Base-by-base conservation (phyloP, 2,888 invertebrate genomes). In the Apamea crenata region DNA sequence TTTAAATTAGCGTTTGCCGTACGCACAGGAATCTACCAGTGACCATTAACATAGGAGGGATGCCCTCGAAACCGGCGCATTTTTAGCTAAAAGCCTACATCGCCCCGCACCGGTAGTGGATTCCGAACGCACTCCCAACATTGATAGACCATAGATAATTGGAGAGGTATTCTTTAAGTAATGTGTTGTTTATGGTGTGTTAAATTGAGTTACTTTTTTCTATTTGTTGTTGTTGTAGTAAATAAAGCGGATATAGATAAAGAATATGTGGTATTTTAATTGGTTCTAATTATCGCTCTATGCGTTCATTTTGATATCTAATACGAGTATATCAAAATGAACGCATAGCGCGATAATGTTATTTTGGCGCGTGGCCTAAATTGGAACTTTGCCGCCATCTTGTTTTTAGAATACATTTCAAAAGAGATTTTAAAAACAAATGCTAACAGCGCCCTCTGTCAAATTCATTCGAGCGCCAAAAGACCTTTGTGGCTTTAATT, bases 41-140 rank as follows among this genome's bases (percentile, higher is more conserved):
- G 90, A 88, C 93, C 94, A 95, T 95, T 95, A 96, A 95, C 95
- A 95, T 95, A 93, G 91, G 92, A 92, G 91, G 93, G 94, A 94
- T 95, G 91, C 93, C 88, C 85, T 90, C 86, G 87, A 85, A 85
- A 85, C 86, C 83, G 79, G 87, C 87, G 88, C 91, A 93, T 93
- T 92, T 92, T 92, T 92, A 92, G 92, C 93, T 95, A 93, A 94
- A 94, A 94, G 94, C 93, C 91, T 90, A 84, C 88, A 87, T 79
- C 25, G 83, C 82, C 75, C 67, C 78, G 68, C 67, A 85, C 75
- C 85, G 87, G 87, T 90, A 88, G 83, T 79, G 83, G 73, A 89
- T 86, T 73, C 88, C 89, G 67, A 66, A 77, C 78, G 61, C 77
- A 81, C 77, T 77, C 61, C 53, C 90, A 90, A 87, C 88, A 93